Evolutionary conservation across 1,140 invertebrate species (phyloP).

Genomic region (Drosophila parvula): DNA sequence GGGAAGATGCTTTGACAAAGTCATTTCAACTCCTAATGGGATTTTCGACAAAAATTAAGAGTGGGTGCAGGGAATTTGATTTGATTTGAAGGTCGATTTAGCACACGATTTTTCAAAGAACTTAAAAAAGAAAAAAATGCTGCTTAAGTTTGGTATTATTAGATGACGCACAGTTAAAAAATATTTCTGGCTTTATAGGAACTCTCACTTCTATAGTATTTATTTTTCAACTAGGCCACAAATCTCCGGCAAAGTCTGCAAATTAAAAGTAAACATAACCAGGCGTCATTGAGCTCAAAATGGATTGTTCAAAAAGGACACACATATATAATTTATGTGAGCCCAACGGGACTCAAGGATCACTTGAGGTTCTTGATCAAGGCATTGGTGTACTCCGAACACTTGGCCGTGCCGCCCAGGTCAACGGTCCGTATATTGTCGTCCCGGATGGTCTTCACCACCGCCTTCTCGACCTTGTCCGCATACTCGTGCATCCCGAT

Average conservation of each 20-base stretch:
- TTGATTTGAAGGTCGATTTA: background rate
- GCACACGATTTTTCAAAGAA: background rate
- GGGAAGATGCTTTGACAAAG: slow-evolving; percentile 27
- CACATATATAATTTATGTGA: background rate
- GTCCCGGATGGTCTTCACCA: slow-evolving; percentile 95
- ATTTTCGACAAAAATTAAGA: background rate
- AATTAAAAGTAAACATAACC: background rate
- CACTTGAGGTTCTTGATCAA: slow-evolving; percentile 87
- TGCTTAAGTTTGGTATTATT: background rate
- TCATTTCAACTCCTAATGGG: slow-evolving; percentile 17
- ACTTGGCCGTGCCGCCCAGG: slow-evolving; percentile 97
- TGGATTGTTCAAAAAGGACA: too few species aligned
- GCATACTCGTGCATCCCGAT: slow-evolving; percentile 94
- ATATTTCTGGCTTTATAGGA: too few species aligned
- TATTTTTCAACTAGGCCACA: too few species aligned
- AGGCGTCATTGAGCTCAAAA: background rate
- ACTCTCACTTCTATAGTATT: too few species aligned
- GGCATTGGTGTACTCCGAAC: slow-evolving; percentile 98
- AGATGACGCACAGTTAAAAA: too few species aligned
- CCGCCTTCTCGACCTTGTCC: slow-evolving; percentile 93
- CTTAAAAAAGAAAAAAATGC: background rate
- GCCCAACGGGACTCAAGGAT: background rate
- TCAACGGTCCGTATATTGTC: slow-evolving; percentile 95
- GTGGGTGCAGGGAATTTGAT: too few species aligned
- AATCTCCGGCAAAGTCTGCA: too few species aligned